Evolutionary conservation across 2,797 vertebrate genomes (phyloP).

Genomic region (Peromyscus nudipes): DNA sequence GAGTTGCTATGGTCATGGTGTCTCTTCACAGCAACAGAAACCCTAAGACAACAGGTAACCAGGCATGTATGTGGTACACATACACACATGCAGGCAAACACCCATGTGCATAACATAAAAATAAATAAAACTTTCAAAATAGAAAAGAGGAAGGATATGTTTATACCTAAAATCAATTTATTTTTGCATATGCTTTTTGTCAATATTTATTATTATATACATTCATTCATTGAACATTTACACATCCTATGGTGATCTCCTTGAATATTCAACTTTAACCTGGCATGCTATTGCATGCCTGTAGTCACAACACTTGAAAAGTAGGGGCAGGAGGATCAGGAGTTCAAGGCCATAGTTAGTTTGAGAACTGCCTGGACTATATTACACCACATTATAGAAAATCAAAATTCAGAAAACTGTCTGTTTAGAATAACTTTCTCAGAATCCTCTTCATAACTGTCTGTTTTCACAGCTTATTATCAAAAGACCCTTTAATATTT

Average conservation of each 20-base stretch:
- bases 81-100: neutral
- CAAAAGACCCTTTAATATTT: neutral
- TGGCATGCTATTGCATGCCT: neutral
- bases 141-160: neutral
- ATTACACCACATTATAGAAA: neutral
- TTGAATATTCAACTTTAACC: conserved; percentile 41
- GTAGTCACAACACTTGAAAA: neutral
- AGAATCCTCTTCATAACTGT: conserved; percentile 40
- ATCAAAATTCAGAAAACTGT: neutral
- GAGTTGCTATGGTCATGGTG: neutral
- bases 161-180: conserved; percentile 29
- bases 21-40: neutral
- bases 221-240: conserved; percentile 39
- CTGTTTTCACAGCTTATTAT: neutral
- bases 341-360: neutral
- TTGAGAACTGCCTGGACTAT: neutral
- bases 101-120: neutral
- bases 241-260: neutral
- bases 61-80: neutral
- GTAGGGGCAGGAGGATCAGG: neutral
- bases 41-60: neutral
- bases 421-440: neutral
- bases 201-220: conserved; percentile 16
- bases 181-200: conserved; percentile 9
- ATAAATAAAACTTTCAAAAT: neutral